These are phyloP conservation scores for Huso huso DNA, from an alignment of 2,797 vertebrate species.

Conservation along the genomic window DNA sequence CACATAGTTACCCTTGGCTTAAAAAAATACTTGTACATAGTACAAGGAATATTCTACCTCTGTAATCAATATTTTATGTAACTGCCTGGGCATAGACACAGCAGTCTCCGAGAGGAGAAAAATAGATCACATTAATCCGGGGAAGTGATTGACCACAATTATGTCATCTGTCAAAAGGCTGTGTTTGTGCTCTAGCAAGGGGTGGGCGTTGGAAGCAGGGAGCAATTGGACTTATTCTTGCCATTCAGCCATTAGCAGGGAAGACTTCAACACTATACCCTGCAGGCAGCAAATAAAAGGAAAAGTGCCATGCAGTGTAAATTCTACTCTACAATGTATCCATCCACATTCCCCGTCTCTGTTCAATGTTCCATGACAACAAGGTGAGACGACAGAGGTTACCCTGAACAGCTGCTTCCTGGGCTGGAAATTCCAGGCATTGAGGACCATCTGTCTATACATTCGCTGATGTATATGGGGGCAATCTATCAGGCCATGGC, in stretches of 20 bases:
- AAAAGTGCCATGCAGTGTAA: constrained; percentile 39
- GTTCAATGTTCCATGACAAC: constrained; percentile 89
- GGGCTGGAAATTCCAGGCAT: constrained; percentile 85
- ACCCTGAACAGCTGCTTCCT: constrained; percentile 92
- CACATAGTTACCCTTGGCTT: constrained; percentile 49
- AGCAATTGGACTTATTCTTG: constrained; percentile 22
- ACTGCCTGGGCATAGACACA: constrained; percentile 37
- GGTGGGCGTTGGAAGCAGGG: not conserved
- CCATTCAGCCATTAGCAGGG: not conserved
- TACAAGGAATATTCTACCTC: constrained; percentile 48
- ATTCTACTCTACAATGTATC: constrained; percentile 46
- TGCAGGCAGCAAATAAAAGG: constrained; percentile 25
- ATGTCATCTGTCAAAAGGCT: constrained; percentile 23
- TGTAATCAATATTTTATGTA: constrained; percentile 65
- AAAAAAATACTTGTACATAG: constrained; percentile 64
- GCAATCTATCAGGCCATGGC: constrained; percentile 90
- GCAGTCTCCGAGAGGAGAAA: constrained; percentile 31
- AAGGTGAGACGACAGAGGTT: constrained; percentile 95
- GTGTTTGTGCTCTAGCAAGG: constrained; percentile 1
- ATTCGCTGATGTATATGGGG: constrained; percentile 87
- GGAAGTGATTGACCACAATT: constrained; percentile 33
- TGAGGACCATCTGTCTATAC: constrained; percentile 98
- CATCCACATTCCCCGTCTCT: constrained; percentile 76
- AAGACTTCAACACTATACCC: constrained; percentile 19
- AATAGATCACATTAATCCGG: constrained; percentile 45